These are phyloP conservation scores for Margarornis squamiger DNA, from an alignment of 2,797 vertebrate species.

Conservation along the genomic window DNA sequence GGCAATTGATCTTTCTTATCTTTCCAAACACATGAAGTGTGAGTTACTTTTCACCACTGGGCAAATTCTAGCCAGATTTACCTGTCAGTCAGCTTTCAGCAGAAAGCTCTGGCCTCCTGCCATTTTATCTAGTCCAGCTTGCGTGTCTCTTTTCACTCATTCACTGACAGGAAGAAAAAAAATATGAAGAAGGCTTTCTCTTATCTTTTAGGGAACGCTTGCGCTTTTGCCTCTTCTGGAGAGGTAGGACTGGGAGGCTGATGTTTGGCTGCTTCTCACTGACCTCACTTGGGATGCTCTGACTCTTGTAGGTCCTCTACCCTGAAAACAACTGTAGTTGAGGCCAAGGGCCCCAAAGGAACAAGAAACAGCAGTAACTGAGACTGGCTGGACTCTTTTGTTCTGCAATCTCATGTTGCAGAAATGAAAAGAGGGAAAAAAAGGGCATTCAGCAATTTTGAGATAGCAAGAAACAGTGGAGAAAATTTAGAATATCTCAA, in stretches of 20 bases:
- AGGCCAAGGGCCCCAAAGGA: not conserved
- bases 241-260: not conserved
- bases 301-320: not conserved
- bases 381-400: not conserved
- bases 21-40: not conserved
- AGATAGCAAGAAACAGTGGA: not conserved
- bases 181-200: not conserved
- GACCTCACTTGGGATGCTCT: not conserved
- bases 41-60: not conserved
- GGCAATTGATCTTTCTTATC: conserved; percentile 33
- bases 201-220: not conserved
- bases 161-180: not conserved
- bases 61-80: not conserved
- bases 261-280: not conserved
- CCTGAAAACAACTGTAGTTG: not conserved
- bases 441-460: not conserved
- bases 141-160: not conserved
- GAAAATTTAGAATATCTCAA: not conserved
- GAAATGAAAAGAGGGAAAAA: not conserved
- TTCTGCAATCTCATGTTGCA: not conserved
- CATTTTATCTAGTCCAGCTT: not conserved
- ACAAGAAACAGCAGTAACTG: not conserved
- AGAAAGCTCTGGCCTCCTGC: conserved; percentile 2
- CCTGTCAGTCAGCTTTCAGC: not conserved
- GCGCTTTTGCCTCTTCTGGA: not conserved